Percentiles rank a stretch among this genome's conserved stretches.
Conservation (phyloP, 1,140 invertebrate species). For the Cherax quadricarinatus region DNA sequence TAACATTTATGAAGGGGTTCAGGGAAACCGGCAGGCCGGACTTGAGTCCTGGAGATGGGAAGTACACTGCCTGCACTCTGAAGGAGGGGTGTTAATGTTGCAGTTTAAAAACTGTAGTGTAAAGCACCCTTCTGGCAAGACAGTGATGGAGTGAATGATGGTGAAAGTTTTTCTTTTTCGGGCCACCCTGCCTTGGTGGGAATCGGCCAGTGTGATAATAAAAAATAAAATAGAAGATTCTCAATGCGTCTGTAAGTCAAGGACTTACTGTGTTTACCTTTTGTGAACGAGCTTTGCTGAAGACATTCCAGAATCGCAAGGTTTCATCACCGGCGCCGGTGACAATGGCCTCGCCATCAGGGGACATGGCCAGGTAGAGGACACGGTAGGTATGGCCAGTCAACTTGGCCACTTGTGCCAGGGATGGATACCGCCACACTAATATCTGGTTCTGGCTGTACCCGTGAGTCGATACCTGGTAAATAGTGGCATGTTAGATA, state of each 20-base stretch:
- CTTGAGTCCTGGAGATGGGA: too few relatives aligned
- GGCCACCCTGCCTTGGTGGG: neutral
- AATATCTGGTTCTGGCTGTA: slow-evolving; percentile 99
- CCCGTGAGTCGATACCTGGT: slow-evolving; percentile 94
- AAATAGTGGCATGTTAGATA: neutral
- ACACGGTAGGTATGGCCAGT: slow-evolving; percentile 99
- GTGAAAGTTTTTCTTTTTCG: neutral
- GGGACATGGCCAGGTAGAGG: slow-evolving; percentile 97
- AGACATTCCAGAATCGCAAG: slow-evolving; percentile 99
- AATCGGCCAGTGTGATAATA: neutral
- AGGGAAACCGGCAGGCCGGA: too few relatives aligned
- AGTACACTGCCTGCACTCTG: neutral
- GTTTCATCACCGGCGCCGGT: slow-evolving; percentile 99
- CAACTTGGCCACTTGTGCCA: slow-evolving; percentile 98
- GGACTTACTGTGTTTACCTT: slow-evolving; percentile 75
- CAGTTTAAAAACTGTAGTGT: too few relatives aligned
- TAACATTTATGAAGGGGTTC: too few relatives aligned
- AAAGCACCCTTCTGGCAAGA: too few relatives aligned
- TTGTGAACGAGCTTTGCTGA: slow-evolving; percentile 96
- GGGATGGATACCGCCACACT: slow-evolving; percentile 99
- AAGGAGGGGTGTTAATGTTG: too few relatives aligned
- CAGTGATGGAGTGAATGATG: too few relatives aligned
- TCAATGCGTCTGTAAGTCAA: neutral
- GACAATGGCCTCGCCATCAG: slow-evolving; percentile 99
- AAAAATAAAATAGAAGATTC: neutral